Evolutionary conservation across 1,140 invertebrate species (phyloP).

Genomic region (Arctopsyche grandis): DNA sequence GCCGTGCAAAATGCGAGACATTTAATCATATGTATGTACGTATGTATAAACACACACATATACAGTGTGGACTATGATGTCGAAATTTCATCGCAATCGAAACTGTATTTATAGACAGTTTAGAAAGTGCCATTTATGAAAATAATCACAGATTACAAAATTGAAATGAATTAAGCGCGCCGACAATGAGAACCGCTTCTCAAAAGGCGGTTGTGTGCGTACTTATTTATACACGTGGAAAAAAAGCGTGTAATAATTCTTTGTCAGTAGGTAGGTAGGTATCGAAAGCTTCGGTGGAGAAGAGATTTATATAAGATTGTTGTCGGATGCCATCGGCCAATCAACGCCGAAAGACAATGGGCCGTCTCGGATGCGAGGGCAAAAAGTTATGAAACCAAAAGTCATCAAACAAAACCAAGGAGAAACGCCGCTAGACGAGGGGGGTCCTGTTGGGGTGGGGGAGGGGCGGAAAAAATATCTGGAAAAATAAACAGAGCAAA

Average conservation of each 20-base stretch:
- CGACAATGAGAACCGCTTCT: too few species aligned
- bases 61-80: not conserved
- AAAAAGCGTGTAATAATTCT: not conserved
- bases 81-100: not conserved
- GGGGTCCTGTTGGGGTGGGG: not conserved
- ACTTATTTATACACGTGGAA: not conserved
- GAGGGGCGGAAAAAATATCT: not conserved
- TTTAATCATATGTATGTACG: too few species aligned
- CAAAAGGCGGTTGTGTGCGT: too few species aligned
- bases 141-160: not conserved
- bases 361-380: not conserved
- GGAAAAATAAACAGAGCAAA: slow-evolving; percentile 34
- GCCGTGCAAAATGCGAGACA: too few species aligned
- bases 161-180: not conserved
- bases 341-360: slow-evolving; percentile 41
- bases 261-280: not conserved
- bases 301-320: slow-evolving; percentile 43
- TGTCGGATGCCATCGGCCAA: slow-evolving; percentile 40
- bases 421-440: not conserved
- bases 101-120: not conserved
- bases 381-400: slow-evolving; percentile 35
- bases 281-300: slow-evolving; percentile 16
- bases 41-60: too few species aligned
- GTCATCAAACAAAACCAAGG: not conserved
- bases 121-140: not conserved